Evolutionary conservation across 2,113 vertebrate species (phyloP).

Genomic region (Mola mola): DNA sequence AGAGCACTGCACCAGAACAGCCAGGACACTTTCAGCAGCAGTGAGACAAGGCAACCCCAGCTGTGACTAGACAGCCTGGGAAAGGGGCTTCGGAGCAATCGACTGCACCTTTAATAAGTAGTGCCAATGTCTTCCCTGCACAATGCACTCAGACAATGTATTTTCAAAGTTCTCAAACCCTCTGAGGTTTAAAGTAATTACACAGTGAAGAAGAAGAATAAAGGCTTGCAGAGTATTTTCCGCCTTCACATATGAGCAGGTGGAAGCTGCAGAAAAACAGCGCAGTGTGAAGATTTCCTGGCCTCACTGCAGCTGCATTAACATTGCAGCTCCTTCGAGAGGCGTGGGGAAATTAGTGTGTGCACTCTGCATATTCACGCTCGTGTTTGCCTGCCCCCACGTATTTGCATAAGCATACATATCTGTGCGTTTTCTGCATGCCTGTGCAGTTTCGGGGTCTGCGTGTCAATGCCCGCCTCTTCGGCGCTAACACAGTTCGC

Average conservation of each 20-base stretch:
- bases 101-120: constrained; percentile 56
- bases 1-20: constrained; percentile 42
- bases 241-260: constrained; percentile 32
- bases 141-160: constrained; percentile 35
- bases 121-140: constrained; percentile 25
- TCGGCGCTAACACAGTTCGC: constrained; percentile 49
- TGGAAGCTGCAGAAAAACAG: constrained; percentile 22
- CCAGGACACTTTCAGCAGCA: constrained; percentile 31
- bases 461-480: constrained; percentile 25
- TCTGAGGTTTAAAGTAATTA: constrained; percentile 55
- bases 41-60: constrained; percentile 17
- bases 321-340: constrained; percentile 37
- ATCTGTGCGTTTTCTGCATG: constrained; percentile 50
- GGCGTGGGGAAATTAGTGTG: constrained; percentile 43
- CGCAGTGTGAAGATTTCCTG: constrained; percentile 22
- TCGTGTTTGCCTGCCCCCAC: constrained; percentile 29
- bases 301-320: constrained; percentile 29
- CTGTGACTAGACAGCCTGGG: constrained; percentile 16
- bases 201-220: constrained; percentile 32
- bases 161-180: constrained; percentile 37
- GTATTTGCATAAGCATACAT: constrained; percentile 52
- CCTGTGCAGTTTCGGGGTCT: constrained; percentile 40
- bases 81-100: constrained; percentile 23
- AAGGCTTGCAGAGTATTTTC: constrained; percentile 43
- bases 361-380: constrained; percentile 28